Evolutionary conservation across 1,140 invertebrate genomes (phyloP).

Genomic region (Lycorma delicatula): DNA sequence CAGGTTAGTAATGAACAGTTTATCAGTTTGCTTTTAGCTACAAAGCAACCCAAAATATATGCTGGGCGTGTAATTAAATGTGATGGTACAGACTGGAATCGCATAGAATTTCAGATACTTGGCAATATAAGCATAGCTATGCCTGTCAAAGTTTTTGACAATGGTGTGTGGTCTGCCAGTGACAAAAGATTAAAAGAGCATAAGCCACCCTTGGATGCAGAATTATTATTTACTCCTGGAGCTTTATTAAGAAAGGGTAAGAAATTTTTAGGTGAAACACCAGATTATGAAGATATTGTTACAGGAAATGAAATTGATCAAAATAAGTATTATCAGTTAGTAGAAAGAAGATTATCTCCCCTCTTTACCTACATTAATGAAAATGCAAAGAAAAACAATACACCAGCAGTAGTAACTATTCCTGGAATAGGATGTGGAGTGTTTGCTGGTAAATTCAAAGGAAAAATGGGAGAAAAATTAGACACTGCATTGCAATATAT

Average conservation of each 20-base stretch:
- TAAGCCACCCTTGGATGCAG: background rate
- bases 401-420: background rate
- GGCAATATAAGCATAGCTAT: background rate
- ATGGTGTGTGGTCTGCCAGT: background rate
- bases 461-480: constrained; percentile 2
- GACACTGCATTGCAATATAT: background rate
- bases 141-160: background rate
- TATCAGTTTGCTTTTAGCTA: too few relatives aligned
- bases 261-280: background rate
- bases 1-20: too few relatives aligned
- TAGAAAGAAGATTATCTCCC: background rate
- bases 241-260: background rate
- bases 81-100: constrained; percentile 6
- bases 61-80: background rate
- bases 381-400: constrained; percentile 1
- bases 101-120: background rate
- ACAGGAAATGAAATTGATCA: background rate
- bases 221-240: constrained; percentile 4
- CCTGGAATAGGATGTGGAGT: constrained; percentile 2
- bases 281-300: background rate
- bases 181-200: constrained; percentile 7
- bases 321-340: background rate
- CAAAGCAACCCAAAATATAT: too few relatives aligned
- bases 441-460: constrained; percentile 8
- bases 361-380: background rate